Percentiles rank a stretch among this genome's conserved stretches.
These are phyloP conservation scores for Stenchaetothrips biformis DNA, from an alignment of 2,888 invertebrate species.

Conservation along the genomic window DNA sequence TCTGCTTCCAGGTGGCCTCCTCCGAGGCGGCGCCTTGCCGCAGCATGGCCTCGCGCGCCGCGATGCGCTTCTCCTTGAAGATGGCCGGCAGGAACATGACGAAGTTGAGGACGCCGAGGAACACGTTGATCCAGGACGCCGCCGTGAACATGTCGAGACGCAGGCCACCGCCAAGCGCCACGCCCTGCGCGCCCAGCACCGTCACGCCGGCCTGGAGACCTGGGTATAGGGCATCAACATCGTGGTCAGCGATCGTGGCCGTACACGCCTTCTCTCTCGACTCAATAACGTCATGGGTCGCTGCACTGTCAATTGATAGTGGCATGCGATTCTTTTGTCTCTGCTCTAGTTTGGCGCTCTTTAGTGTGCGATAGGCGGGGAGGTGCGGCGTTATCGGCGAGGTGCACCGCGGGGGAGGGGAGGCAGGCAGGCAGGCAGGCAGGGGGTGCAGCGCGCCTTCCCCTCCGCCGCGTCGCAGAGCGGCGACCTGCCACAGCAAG, in stretches of 20 bases:
- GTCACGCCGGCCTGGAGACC: constrained; percentile 76
- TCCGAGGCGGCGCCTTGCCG: constrained; percentile 66
- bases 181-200: constrained; percentile 66
- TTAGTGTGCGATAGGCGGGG: background rate
- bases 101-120: constrained; percentile 67
- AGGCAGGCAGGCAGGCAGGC: background rate
- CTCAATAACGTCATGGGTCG: no score
- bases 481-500: no score
- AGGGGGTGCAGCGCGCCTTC: background rate
- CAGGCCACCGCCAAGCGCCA: constrained; percentile 50
- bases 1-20: constrained; percentile 64
- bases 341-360: background rate
- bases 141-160: constrained; percentile 83
- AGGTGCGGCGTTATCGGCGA: background rate
- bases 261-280: no score
- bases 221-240: constrained; percentile 33
- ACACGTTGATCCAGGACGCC: constrained; percentile 77
- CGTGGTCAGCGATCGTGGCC: background rate
- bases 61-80: constrained; percentile 72
- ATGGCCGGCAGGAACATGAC: constrained; percentile 66
- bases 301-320: no score
- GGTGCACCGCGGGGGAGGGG: background rate
- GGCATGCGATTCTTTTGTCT: background rate
- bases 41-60: constrained; percentile 72
- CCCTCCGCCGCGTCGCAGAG: background rate